Evolutionary conservation across 2,888 invertebrate species (phyloP), one percentile per base, ranked within the genome.

Genomic region (Brassicogethes aeneus): DNA sequence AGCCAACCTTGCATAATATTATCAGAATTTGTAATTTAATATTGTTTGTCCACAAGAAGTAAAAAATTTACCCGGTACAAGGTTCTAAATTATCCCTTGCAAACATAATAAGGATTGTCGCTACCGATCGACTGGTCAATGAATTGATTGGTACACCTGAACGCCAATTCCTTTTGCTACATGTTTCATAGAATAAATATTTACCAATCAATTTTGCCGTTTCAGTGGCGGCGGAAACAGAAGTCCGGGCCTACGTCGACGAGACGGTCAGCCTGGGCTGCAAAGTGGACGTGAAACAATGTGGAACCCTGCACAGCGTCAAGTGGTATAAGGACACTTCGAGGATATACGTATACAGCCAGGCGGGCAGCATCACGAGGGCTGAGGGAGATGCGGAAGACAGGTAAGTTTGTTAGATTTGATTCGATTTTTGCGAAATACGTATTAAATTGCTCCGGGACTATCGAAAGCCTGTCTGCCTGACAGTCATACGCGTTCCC

Each of bases 301-400:
- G 88, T 59, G 85, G 85, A 0, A 80, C 79, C 48, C 77, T 87
- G 60, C 87, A 88, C 70, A 85, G 82, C 67, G 82, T 88, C 64
- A 87, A 87, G 64, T 88, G 87, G 86, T 86, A 86, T 69, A 78
- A 82, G 52, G 82, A 79, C 2, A 77, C 81, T 43, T 72, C 75
- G 35, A 66, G 86, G 41, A 82, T 86, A 42, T 85, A 83, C 68
- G 83, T 86, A 53, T 84, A 81, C 71, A 85, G 85, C 46, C 80
- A 82, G 47, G 73, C 77, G 3, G 76, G 77, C 2, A 73, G 75
- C 16, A 75, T 83, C 47, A 77, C 80, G 47, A 68, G 79, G 41
- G 77, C 82, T 0, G 84, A 82, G 57, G 82, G 82, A 46, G 79
- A 80, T 42, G 79, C 84, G 68, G 76, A 77, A 53, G 75, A 77